Percentiles rank a stretch among this genome's conserved stretches.
Conservation (phyloP, 2,888 invertebrate species). For the Schrankia costaestrigalis region DNA sequence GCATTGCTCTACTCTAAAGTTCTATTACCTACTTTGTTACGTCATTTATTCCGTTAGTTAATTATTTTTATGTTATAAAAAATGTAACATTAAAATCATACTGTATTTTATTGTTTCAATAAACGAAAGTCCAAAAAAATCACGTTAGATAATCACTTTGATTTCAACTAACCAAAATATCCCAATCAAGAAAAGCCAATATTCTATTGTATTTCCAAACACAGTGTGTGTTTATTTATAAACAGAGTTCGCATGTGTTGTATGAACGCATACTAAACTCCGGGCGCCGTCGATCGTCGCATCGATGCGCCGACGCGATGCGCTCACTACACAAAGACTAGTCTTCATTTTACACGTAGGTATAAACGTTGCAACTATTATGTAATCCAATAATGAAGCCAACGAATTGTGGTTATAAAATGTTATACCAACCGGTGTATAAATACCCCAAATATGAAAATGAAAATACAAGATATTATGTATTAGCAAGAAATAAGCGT, state of each 20-base stretch:
- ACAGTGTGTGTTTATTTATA: conserved; percentile 49
- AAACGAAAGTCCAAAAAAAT: background rate
- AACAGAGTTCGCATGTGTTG: conserved; percentile 35
- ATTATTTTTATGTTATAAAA: too few relatives aligned
- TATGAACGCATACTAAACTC: conserved; percentile 26
- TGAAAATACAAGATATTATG: too few relatives aligned
- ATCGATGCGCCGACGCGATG: conserved; percentile 53
- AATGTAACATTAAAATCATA: too few relatives aligned
- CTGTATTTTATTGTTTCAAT: too few relatives aligned
- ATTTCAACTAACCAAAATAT: conserved; percentile 1
- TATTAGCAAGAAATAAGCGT: too few relatives aligned
- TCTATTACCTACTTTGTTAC: too few relatives aligned
- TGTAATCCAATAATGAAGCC: background rate
- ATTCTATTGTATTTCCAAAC: conserved; percentile 20
- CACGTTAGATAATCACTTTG: background rate
- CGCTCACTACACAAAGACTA: conserved; percentile 40
- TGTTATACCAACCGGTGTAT: too few relatives aligned
- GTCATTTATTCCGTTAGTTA: too few relatives aligned
- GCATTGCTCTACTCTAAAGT: too few relatives aligned
- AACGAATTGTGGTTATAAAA: too few relatives aligned
- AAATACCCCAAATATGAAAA: too few relatives aligned
- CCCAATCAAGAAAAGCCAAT: conserved; percentile 11
- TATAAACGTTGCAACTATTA: conserved; percentile 6
- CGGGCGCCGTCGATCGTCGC: conserved; percentile 34
- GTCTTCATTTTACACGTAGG: conserved; percentile 11